Base-by-base conservation (phyloP, 1,140 invertebrate species). In the Sarcophaga peregrina region DNA sequence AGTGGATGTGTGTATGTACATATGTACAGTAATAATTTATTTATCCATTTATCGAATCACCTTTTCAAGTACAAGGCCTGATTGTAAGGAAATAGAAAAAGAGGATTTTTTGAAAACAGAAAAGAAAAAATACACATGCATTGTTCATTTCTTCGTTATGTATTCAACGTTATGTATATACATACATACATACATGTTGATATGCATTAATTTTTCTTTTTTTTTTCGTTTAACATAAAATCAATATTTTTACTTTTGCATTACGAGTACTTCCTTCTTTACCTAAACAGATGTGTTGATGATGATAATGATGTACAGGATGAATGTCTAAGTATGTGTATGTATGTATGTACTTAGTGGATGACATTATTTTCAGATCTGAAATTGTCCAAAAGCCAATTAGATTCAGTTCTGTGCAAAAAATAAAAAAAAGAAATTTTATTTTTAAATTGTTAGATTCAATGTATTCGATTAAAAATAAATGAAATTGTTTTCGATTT, bases 51-150 rank as follows among this genome's bases (percentile, higher is more conserved):
- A 58, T 58, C 54, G 13, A 58, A 58, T 13, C 54, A 58, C 54
- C 11, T 58, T 37, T 68, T 78, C 47, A 78, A 78, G 75, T 50
- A 78, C 75, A 78, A 78, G 75, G 75, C 4, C 20, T 78, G 48
- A 78, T 78, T 78, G 75, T n/a, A n/a, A n/a, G n/a, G n/a, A n/a
- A n/a, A n/a, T n/a, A 78, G 75, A 78, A 50, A 50, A 37, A 37
- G 25, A 37, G 4, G 4, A 37, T 37, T 37, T 37, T 37, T 37
- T 37, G 25, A 37, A 37, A 37, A 37, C 25, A 37, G 1, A 37
- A 37, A 37, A 37, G 25, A 37, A 37, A 37, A 20, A 68, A 68
- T 68, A 20, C 62, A 20, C 17, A 68, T 17, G 62, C 20, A 25
- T 68, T 25, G 8, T 68, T 68, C 20, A 7, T 20, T 68, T n/a